Base-by-base conservation (phyloP, 2,113 vertebrate genomes). In the Dryoscopus gambensis region DNA sequence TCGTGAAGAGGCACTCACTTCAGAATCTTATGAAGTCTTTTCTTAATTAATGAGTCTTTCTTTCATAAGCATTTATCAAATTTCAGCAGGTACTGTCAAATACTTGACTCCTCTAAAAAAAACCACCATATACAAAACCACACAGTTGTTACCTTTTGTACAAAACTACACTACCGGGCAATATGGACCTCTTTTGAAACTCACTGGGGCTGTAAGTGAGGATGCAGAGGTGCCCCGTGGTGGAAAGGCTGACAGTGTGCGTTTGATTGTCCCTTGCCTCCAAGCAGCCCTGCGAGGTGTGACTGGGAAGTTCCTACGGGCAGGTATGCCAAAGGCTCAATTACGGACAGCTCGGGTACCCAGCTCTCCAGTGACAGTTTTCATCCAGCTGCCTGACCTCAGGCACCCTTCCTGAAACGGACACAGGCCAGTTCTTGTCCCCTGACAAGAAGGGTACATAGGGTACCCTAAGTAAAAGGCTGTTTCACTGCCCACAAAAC, bases 121-220 rank as follows among this genome's bases (percentile, higher is more conserved):
- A 24, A 0, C 2, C 37, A 18, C 33, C 6, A 11, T 16, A 35
- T 19, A 35, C 27, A 53, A 81, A 87, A 15, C 64, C 18, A 50
- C 21, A 24, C 44, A 49, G 9, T 2, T 6, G 10, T 56, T 64
- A 68, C 17, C 27, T 44, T 22, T 59, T 50, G 27, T 37, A n/a
- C 28, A 39, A 35, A 87, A 39, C 15, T 8, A 44, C 71, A 52
- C 22, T 27, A 2, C 6, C 35, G 35, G 37, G 44, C 21, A 7
- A 22, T 5, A n/a, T n/a, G n/a, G 82, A 49, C 22, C 42, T 67
- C 57, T 79, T 76, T 15, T 17, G 57, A 42, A 88, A 57, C 24
- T 65, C 24, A 0, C 0, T 44, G 19, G 42, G 23, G 15, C 9
- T 59, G 0, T 28, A 37, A 64, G 8, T 15, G 59, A 63, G 59